Base-by-base conservation (phyloP, 2,113 vertebrate species). In the Fukomys damarensis region DNA sequence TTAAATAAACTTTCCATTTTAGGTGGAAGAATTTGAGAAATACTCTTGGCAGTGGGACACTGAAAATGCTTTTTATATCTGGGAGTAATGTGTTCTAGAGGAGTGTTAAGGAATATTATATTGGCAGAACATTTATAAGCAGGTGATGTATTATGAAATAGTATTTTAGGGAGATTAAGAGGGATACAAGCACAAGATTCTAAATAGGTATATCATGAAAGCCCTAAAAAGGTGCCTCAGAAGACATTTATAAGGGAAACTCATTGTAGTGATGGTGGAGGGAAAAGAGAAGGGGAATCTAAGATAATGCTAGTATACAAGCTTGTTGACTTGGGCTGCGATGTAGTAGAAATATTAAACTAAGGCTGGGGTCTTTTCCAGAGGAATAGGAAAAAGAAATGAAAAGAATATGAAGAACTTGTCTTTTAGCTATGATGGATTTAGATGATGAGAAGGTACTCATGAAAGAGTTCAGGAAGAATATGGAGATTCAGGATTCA, bases 1-100 rank as follows among this genome's bases (percentile, higher is more conserved):
- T 86, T 41, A 93, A 93, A 61, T 76, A 86, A 95, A 46, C 87
- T 92, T 65, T 96, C 38, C 56, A 70, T 83, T 92, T 95, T 52
- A 89, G 43, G 30, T 79, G 96, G 49, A 93, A 82, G 38, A 95
- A 92, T 94, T 83, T 83, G 26, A 43, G 10, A 83, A 92, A 93
- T 86, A 86, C 66, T 90, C 16, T 86, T 92, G n/a, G 26, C 49
- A 61, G 0, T 90, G 32, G 66, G 52, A 10, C 22, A 68, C 49
- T 90, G 35, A 52, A 94, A 91, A 70, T 88, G 54, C 74, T 84
- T 95, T 91, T 81, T 52, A 76, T 80, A 84, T 94, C 35, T 90
- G 30, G 16, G n/a, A 38, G 7, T 52, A 92, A 56, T 79, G 3
- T 38, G 32, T 92, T 88, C 89, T 93, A 49, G 80, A 82, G 46